Conservation (phyloP, 1,140 invertebrate genomes). For the Bombus sibiricus region DNA sequence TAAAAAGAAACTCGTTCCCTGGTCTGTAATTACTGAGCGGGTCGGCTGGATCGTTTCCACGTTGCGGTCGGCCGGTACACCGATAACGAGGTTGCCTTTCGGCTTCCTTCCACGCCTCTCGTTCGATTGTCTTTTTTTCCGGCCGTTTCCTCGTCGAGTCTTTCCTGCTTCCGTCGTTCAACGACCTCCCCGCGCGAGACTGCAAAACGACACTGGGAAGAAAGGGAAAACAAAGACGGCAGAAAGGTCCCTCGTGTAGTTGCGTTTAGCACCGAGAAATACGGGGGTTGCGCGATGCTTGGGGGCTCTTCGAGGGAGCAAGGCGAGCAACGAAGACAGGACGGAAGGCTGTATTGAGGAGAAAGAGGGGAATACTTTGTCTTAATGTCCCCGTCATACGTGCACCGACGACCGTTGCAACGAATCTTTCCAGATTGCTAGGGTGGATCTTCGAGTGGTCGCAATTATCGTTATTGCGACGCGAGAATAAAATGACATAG, state of each 20-base stretch:
- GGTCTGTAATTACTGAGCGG: constrained; percentile 24
- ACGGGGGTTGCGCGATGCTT: constrained; percentile 69
- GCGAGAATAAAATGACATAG: background rate
- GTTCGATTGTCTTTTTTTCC: constrained; percentile 31
- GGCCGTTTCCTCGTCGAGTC: constrained; percentile 26
- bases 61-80: constrained; percentile 35
- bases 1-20: background rate
- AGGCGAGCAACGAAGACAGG: constrained; percentile 33
- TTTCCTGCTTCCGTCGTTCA: constrained; percentile 61
- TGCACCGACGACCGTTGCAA: background rate
- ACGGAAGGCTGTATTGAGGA: constrained; percentile 16
- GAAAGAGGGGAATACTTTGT: constrained; percentile 47
- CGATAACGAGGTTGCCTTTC: constrained; percentile 34
- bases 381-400: constrained; percentile 51
- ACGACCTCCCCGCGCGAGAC: constrained; percentile 76
- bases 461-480: constrained; percentile 45
- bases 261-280: constrained; percentile 76
- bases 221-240: constrained; percentile 82
- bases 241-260: constrained; percentile 79
- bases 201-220: constrained; percentile 82
- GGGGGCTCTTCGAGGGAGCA: constrained; percentile 61
- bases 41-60: constrained; percentile 30
- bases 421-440: constrained; percentile 39
- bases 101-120: background rate
- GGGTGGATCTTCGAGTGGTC: constrained; percentile 35